A percentile compares a stretch with the other conserved stretches of the same genome.
Conservation (phyloP, 2,797 vertebrate genomes). For the Poeciliopsis paucimaculata region DNA sequence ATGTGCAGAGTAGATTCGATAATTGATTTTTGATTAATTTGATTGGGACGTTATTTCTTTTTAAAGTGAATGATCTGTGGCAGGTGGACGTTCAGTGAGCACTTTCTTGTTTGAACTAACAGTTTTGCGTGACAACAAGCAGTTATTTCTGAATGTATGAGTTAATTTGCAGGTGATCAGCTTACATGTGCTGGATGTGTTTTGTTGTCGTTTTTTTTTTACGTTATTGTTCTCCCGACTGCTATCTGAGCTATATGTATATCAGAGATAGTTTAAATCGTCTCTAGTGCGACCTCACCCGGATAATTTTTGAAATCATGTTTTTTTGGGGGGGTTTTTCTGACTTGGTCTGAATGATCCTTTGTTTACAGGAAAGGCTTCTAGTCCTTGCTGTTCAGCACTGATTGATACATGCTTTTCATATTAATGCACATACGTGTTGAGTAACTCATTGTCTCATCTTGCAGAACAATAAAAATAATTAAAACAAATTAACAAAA, state of each 20-base stretch:
- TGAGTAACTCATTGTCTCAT: constrained; percentile 20
- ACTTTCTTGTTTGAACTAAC: constrained; percentile 45
- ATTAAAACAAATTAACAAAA: neutral
- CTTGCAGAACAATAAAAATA: neutral
- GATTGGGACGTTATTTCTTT: neutral
- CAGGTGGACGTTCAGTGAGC: constrained; percentile 1
- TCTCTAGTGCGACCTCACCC: constrained; percentile 81
- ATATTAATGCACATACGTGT: constrained; percentile 24
- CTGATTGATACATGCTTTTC: constrained; percentile 23
- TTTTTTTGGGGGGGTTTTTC: constrained; percentile 73
- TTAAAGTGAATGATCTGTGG: neutral
- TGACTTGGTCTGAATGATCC: constrained; percentile 74
- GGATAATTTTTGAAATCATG: constrained; percentile 76
- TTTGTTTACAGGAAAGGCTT: constrained; percentile 72
- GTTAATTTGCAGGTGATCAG: neutral
- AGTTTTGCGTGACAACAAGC: constrained; percentile 6
- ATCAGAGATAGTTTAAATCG: constrained; percentile 48
- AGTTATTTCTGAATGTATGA: neutral
- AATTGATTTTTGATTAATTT: constrained; percentile 22
- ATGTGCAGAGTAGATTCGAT: constrained; percentile 31
- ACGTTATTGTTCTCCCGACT: neutral
- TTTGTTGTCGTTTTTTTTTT: neutral
- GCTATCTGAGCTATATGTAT: constrained; percentile 19
- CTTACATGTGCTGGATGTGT: neutral
- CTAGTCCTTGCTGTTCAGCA: constrained; percentile 41